Evolutionary conservation across 2,113 vertebrate genomes (phyloP).

Genomic region (Saguinus midas): DNA sequence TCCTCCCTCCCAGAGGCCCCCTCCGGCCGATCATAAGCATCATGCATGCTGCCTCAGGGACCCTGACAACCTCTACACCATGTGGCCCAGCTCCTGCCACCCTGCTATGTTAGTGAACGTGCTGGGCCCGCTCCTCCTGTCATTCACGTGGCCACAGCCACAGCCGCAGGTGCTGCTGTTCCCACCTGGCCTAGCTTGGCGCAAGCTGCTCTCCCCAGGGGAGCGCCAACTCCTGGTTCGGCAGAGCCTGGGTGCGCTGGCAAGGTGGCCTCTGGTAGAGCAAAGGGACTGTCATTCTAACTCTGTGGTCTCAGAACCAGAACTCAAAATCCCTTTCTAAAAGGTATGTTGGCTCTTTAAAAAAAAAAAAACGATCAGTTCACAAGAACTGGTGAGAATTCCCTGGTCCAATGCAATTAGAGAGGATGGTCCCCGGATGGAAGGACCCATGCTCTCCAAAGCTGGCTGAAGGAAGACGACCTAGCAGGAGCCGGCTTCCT

Average conservation of each 20-base stretch:
- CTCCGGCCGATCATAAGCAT: accelerated
- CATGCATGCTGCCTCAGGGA: neutral
- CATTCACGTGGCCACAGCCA: neutral
- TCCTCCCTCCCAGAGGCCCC: neutral
- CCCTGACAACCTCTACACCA: neutral
- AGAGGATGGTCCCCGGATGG: too few species aligned
- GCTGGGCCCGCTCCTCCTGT: accelerated
- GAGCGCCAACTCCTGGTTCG: too few species aligned
- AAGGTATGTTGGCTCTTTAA: neutral
- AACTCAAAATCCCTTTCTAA: neutral
- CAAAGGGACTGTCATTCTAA: neutral
- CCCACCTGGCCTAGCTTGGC: neutral
- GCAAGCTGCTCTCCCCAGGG: neutral
- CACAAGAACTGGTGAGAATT: neutral
- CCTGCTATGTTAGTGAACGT: accelerated
- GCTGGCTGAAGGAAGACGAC: neutral
- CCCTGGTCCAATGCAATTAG: neutral
- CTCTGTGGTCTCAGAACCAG: neutral
- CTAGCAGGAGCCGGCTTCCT: neutral
- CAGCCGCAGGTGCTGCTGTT: accelerated
- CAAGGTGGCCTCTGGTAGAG: neutral
- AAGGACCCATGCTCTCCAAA: neutral
- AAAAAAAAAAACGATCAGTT: neutral
- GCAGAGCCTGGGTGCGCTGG: too few species aligned
- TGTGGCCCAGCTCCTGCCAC: neutral